A percentile compares a stretch with the other conserved stretches of the same genome.
Evolutionary conservation across 2,888 invertebrate genomes (phyloP).

Genomic region (Periphyllus acericola): DNA sequence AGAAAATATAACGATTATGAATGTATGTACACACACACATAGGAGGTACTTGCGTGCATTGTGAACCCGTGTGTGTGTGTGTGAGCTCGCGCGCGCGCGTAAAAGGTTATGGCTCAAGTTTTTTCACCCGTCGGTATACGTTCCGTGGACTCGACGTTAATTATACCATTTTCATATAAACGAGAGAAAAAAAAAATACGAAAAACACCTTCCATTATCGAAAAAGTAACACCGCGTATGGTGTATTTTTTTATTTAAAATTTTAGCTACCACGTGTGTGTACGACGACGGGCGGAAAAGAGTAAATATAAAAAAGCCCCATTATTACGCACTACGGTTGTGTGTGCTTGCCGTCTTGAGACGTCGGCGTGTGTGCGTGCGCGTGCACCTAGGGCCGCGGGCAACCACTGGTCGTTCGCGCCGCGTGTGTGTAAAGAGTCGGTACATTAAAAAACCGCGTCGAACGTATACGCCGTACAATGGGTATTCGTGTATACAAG

Average conservation of each 20-base stretch:
- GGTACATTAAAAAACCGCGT: no score
- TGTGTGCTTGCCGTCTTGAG: background rate
- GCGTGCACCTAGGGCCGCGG: no score
- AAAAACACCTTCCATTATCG: slow-evolving; percentile 5
- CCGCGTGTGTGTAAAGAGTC: no score
- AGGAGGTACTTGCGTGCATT: no score
- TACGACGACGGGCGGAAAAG: background rate
- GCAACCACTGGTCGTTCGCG: no score
- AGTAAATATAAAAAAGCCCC: background rate
- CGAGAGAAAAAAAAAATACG: background rate
- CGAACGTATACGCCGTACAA: no score
- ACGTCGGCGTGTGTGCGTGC: background rate
- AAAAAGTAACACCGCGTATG: slow-evolving; percentile 1
- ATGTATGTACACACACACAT: no score
- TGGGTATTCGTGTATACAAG: no score
- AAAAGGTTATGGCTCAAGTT: slow-evolving; percentile 2
- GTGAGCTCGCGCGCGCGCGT: background rate
- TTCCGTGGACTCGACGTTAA: background rate
- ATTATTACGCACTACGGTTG: background rate
- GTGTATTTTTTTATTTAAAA: background rate
- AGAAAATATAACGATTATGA: slow-evolving; percentile 26
- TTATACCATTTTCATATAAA: background rate
- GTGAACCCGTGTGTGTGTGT: background rate
- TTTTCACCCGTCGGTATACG: background rate
- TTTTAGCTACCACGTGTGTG: background rate